Percentiles rank a stretch among this genome's conserved stretches.
These are phyloP conservation scores for Amorpha juglandis DNA, from an alignment of 2,888 invertebrate genomes.

Conservation along the genomic window DNA sequence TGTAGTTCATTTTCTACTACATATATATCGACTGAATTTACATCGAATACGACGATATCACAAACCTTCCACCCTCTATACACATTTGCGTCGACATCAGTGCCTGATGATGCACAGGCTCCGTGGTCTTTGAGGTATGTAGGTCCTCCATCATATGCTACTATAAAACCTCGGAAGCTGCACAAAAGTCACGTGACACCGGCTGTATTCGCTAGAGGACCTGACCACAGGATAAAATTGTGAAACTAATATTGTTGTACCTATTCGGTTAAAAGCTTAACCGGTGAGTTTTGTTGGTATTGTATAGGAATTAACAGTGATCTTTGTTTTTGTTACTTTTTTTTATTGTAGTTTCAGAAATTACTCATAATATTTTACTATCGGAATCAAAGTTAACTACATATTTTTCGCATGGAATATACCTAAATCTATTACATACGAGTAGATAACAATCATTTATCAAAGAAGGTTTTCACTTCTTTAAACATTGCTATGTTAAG, in stretches of 20 bases:
- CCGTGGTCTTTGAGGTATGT: background rate
- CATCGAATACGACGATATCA: background rate
- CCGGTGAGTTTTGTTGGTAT: background rate
- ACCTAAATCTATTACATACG: too few relatives aligned
- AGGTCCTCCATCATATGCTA: constrained; percentile 45
- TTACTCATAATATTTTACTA: too few relatives aligned
- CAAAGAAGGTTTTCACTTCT: too few relatives aligned
- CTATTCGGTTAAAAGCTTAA: background rate
- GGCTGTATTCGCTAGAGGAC: constrained; percentile 43
- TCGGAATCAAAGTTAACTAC: too few relatives aligned
- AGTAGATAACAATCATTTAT: too few relatives aligned
- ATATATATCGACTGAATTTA: background rate
- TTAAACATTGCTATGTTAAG: background rate
- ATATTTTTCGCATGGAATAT: too few relatives aligned
- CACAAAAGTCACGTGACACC: constrained; percentile 50
- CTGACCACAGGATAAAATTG: constrained; percentile 24
- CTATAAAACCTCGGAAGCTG: constrained; percentile 56
- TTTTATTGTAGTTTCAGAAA: too few relatives aligned
- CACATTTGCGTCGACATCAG: background rate
- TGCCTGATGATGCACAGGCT: constrained; percentile 1
- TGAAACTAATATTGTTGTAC: background rate
- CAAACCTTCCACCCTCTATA: background rate
- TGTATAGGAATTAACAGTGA: background rate
- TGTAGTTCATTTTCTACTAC: background rate
- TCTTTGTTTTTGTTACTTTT: too few relatives aligned